These are phyloP conservation scores for Platanista minor DNA, from an alignment of 2,113 vertebrate genomes.

Conservation along the genomic window DNA sequence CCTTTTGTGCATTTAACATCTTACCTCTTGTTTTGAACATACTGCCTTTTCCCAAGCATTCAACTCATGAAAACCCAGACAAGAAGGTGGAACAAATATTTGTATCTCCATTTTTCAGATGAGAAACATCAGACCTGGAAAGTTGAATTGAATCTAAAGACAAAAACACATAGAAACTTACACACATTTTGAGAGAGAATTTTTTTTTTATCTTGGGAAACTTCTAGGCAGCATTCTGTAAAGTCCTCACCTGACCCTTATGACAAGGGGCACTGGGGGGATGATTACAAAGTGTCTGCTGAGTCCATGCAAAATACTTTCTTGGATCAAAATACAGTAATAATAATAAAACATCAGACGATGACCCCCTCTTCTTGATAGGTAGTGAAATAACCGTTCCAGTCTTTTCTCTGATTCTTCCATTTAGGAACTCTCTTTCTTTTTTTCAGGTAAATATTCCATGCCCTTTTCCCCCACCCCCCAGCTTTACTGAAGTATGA, in stretches of 20 bases:
- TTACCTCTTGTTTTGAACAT: not conserved
- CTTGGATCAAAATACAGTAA: not conserved
- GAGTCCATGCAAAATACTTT: not conserved
- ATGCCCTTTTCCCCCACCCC: not conserved
- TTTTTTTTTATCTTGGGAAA: too few relatives aligned
- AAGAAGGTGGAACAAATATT: too few relatives aligned
- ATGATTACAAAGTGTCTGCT: not conserved
- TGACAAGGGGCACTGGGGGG: accelerated
- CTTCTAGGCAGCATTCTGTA: not conserved
- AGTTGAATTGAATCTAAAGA: not conserved
- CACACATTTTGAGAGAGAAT: not conserved
- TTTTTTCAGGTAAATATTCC: not conserved
- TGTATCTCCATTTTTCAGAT: not conserved
- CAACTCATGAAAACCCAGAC: not conserved
- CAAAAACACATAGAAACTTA: not conserved
- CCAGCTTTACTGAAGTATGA: not conserved
- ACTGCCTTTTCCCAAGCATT: not conserved
- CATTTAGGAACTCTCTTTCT: too few relatives aligned
- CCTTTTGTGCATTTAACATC: accelerated
- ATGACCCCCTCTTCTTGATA: not conserved
- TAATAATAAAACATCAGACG: not conserved
- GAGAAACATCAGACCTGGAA: not conserved
- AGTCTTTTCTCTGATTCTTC: not conserved
- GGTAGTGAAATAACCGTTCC: not conserved
- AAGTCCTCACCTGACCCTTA: not conserved